Evolutionary conservation across 2,888 invertebrate genomes (phyloP), one percentile per base, ranked within the genome.

Genomic region (Brachypterus glaber): DNA sequence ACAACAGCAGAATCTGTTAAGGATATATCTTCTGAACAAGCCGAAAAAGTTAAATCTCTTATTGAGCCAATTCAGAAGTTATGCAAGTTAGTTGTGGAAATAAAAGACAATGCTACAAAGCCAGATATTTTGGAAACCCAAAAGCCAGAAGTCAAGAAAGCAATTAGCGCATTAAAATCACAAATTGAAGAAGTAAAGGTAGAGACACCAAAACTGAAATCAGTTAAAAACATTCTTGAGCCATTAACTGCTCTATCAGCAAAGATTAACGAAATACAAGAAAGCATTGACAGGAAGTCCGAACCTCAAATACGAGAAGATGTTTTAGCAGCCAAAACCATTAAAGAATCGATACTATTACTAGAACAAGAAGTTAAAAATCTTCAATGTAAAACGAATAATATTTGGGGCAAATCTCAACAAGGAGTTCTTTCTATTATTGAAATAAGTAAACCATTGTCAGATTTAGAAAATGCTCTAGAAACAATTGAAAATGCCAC

Each of bases 61-160:
- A 17, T 27, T 4, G 27, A 27, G 27, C 27, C 27, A 9, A 31
- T 53, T 7, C 39, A 47, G 32, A 50, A 48, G 26, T 34, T 55
- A 8, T 37, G 37, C 15, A 32, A 37, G 14, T 33, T 49, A 2
- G 21, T 52, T 9, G 38, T 48, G 16, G 32, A 35, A 8, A 24
- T 51, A 17, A 43, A 50, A 34, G 35, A 30, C n/a, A 39, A 46
- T 9, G 5, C 50, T 4, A 45, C 50, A 14, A 51, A 47, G 24
- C 49, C 55, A 17, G 29, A 45, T 5, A 33, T 55, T 4, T 31
- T 33, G 13, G 40, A 47, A 24, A 16, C 41, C 1, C 45, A 50
- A 18, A 47, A 45, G 15, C 33, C 45, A 17, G 42, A 43, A 17
- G 12, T 52, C 12, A 26, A 37, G 24, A 32, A 45, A 40, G 51